Percentiles rank a stretch among this genome's conserved stretches.
phyloP scores from a whole-genome alignment of 2,797 vertebrate species.

The Neosalanx taihuensis region DNA sequence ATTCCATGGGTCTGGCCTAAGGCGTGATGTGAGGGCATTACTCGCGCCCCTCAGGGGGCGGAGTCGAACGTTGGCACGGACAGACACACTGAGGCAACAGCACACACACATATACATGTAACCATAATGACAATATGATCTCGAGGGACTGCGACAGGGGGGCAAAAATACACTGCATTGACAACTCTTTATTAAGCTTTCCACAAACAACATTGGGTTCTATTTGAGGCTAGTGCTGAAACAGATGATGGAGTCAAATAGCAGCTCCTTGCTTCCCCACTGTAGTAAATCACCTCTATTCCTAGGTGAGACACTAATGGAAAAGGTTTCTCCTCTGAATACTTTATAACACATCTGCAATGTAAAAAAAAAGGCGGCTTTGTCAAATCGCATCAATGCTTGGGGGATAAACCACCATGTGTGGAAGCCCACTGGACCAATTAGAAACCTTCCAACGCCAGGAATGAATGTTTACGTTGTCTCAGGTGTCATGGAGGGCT shows the following conservation, averaged over 20 bases:
- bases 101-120: constrained; percentile 6
- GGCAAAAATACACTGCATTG: not conserved
- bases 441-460: too few species aligned
- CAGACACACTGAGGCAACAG: not conserved
- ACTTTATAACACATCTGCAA: not conserved
- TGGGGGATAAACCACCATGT: too few species aligned
- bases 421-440: too few species aligned
- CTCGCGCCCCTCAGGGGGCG: not conserved
- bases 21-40: constrained; percentile 24
- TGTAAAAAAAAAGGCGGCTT: not conserved
- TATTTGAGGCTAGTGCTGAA: constrained; percentile 13
- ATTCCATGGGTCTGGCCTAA: constrained; percentile 24
- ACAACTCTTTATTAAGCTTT: constrained; percentile 7
- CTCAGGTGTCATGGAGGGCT: too few species aligned
- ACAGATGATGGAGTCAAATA: constrained; percentile 8
- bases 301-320: not conserved
- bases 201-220: constrained; percentile 7
- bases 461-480: too few species aligned
- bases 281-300: not conserved
- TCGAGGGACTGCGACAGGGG: constrained; percentile 14
- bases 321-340: not conserved
- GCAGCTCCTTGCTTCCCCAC: not conserved
- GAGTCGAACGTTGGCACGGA: not conserved
- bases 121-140: constrained; percentile 20
- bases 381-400: too few species aligned